Evolutionary conservation across 2,113 vertebrate genomes (phyloP).

Genomic region (Chamaea fasciata): DNA sequence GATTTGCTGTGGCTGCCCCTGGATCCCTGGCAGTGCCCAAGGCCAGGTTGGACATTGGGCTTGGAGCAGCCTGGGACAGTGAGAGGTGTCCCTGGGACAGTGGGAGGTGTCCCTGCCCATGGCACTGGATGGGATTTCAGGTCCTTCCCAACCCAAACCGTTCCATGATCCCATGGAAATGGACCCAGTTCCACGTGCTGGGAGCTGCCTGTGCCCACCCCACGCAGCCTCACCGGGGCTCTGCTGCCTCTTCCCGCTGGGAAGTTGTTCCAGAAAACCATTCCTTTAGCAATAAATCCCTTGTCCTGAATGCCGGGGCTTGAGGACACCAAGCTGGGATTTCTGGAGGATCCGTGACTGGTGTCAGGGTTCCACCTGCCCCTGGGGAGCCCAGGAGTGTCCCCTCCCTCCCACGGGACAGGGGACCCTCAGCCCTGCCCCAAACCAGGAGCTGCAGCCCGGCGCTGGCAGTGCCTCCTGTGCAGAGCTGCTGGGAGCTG

Average conservation of each 20-base stretch:
- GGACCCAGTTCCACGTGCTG: rapidly evolving
- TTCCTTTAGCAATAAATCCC: neutral
- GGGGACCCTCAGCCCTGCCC: neutral
- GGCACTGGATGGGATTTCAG: neutral
- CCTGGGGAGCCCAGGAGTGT: neutral
- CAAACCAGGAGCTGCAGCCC: rapidly evolving
- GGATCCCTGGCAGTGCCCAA: neutral
- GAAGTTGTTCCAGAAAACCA: neutral
- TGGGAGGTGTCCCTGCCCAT: neutral
- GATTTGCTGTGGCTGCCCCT: neutral
- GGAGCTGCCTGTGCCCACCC: neutral
- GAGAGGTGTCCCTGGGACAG: neutral
- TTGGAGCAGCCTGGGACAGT: too few species aligned
- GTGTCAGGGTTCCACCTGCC: neutral
- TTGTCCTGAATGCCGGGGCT: rapidly evolving
- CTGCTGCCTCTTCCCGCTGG: neutral
- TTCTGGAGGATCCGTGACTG: neutral
- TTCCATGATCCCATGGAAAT: neutral
- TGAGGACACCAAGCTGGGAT: too few species aligned
- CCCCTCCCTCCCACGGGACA: neutral
- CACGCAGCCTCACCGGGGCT: rapidly evolving
- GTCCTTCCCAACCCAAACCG: too few species aligned
- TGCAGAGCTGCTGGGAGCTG: neutral
- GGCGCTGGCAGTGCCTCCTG: neutral
- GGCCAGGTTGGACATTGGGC: too few species aligned